Evolutionary conservation across 2,888 invertebrate genomes (phyloP).

Genomic region (Eumerus sabulonum): DNA sequence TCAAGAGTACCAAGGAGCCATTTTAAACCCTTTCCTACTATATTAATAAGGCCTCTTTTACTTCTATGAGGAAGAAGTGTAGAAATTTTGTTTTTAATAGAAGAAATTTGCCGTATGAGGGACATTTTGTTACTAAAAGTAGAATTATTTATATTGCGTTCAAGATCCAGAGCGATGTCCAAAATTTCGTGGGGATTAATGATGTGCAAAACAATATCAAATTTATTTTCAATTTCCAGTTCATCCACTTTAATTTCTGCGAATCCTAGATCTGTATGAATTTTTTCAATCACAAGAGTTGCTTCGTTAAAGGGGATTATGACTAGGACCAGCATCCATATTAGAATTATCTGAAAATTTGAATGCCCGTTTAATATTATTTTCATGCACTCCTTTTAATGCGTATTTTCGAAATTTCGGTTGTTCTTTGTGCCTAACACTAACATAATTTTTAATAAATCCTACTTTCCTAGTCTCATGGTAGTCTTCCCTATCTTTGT

Average conservation of each 20-base stretch:
- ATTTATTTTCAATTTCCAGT: neutral
- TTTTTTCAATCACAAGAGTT: neutral
- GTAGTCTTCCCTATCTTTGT: constrained; percentile 37
- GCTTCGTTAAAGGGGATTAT: constrained; percentile 1
- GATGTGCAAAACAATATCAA: neutral
- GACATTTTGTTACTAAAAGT: no score
- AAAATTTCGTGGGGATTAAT: no score
- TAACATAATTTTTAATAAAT: constrained; percentile 40
- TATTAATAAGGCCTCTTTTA: no score
- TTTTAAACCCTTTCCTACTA: no score
- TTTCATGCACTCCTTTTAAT: constrained; percentile 17
- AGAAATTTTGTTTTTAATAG: no score
- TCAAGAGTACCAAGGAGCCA: no score
- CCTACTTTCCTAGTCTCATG: constrained; percentile 23
- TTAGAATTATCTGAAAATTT: constrained; percentile 33
- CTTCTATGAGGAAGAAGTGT: no score
- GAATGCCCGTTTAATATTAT: constrained; percentile 43
- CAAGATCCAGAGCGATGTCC: no score
- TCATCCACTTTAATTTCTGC: constrained; percentile 1
- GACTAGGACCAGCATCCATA: constrained; percentile 17
- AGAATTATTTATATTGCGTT: no score
- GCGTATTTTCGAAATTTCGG: constrained; percentile 42
- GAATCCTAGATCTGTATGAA: neutral
- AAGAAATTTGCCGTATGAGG: no score
- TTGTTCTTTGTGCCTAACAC: constrained; percentile 41